These are phyloP conservation scores for Calyptomena viridis DNA, from an alignment of 2,113 vertebrate genomes.

Conservation along the genomic window DNA sequence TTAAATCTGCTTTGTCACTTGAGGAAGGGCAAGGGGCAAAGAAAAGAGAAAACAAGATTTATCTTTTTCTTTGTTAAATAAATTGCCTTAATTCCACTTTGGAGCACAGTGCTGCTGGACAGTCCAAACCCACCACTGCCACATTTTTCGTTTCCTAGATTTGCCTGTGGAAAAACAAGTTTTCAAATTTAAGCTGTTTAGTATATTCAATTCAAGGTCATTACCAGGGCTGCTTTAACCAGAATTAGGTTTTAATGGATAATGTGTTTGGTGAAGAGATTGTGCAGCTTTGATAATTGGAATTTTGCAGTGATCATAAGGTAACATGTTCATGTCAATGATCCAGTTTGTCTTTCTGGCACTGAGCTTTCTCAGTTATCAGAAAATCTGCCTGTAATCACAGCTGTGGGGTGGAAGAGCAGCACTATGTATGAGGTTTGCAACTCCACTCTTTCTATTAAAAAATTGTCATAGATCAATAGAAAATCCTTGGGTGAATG, in stretches of 20 bases:
- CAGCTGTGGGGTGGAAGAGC: neutral
- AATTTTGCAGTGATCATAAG: neutral
- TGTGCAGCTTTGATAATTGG: rapidly evolving
- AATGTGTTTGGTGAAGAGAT: neutral
- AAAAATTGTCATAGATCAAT: neutral
- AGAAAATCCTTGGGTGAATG: neutral
- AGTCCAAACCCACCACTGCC: neutral
- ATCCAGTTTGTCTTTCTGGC: neutral
- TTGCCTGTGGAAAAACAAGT: neutral
- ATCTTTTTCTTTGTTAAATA: neutral
- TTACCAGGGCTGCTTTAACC: neutral
- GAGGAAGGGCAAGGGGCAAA: neutral
- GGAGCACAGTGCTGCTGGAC: rapidly evolving
- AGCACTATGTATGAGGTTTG: neutral
- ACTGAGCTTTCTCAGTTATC: neutral
- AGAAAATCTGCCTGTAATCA: neutral
- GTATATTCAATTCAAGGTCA: neutral
- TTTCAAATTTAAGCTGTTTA: neutral
- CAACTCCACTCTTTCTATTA: neutral
- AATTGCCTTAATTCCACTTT: neutral
- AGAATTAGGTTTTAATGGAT: neutral
- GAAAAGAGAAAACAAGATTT: neutral
- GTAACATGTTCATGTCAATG: neutral
- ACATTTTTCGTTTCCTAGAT: neutral
- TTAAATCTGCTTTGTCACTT: neutral